Conservation (phyloP, 2,113 vertebrate species). For the Perca schrenkii region DNA sequence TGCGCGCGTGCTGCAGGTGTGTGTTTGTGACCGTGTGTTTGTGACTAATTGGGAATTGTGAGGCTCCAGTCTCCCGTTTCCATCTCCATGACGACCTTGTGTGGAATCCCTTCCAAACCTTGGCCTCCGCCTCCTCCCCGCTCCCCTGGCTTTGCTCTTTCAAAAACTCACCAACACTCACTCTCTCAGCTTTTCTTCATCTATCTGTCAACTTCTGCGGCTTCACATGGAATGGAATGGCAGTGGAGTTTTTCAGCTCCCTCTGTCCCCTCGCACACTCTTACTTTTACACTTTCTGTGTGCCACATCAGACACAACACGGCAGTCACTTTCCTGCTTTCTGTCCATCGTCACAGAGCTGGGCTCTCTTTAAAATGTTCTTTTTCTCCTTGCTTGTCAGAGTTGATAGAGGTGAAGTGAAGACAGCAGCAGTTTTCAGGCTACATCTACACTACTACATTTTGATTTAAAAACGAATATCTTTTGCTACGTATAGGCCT, state of each 20-base stretch:
- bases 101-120: constrained; percentile 72
- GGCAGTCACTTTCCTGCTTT: neutral
- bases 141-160: constrained; percentile 33
- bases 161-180: constrained; percentile 43
- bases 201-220: constrained; percentile 11
- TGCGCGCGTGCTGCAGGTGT: constrained; percentile 67
- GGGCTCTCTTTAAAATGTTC: neutral
- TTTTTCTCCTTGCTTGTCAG: neutral
- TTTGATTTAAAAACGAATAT: no score
- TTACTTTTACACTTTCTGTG: neutral
- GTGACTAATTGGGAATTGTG: constrained; percentile 80
- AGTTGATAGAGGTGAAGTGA: neutral
- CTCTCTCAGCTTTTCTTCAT: constrained; percentile 45
- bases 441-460: no score
- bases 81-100: constrained; percentile 77
- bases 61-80: constrained; percentile 77
- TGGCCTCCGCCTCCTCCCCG: constrained; percentile 14
- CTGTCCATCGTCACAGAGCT: neutral
- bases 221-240: neutral
- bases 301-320: constrained; percentile 11
- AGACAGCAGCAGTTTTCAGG: neutral
- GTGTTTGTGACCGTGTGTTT: constrained; percentile 65
- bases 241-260: neutral
- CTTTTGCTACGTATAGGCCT: no score
- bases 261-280: neutral